Evolutionary conservation across 1,140 invertebrate genomes (phyloP).

Genomic region (Manduca sexta): DNA sequence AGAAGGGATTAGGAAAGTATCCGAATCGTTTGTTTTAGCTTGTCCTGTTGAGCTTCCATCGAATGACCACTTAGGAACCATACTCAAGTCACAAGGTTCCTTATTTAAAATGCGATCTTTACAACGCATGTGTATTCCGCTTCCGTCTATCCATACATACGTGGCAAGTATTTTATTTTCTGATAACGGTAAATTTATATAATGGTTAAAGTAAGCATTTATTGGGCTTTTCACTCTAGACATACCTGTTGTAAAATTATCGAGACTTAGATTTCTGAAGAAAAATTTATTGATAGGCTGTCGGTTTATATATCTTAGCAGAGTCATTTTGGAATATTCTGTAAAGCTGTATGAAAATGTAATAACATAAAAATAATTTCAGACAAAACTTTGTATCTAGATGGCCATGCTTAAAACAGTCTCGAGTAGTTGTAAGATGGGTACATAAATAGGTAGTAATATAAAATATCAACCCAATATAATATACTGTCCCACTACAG

Average conservation of each 20-base stretch:
- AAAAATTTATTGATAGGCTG: background rate
- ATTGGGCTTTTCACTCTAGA: constrained; percentile 24
- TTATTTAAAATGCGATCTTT: constrained; percentile 86
- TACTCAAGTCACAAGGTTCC: constrained; percentile 77
- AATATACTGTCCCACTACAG: no score
- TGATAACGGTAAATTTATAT: constrained; percentile 79
- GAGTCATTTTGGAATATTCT: background rate
- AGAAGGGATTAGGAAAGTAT: constrained; percentile 90
- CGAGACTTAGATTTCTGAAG: constrained; percentile 15
- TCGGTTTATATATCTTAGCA: background rate
- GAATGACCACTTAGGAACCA: constrained; percentile 95
- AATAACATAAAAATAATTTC: no score
- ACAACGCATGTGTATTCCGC: constrained; percentile 84
- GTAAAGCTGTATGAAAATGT: no score
- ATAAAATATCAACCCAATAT: no score
- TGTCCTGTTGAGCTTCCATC: constrained; percentile 93
- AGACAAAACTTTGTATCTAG: no score
- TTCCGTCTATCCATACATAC: constrained; percentile 95
- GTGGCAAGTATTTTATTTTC: constrained; percentile 81
- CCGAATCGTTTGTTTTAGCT: constrained; percentile 86
- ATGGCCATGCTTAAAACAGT: no score
- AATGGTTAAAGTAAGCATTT: constrained; percentile 75
- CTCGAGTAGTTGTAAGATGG: no score
- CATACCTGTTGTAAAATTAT: constrained; percentile 29
- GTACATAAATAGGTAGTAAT: no score